Evolutionary conservation across 2,113 vertebrate species (phyloP), one percentile per base, ranked within the genome.

Genomic region (Clarias macrocephalus): DNA sequence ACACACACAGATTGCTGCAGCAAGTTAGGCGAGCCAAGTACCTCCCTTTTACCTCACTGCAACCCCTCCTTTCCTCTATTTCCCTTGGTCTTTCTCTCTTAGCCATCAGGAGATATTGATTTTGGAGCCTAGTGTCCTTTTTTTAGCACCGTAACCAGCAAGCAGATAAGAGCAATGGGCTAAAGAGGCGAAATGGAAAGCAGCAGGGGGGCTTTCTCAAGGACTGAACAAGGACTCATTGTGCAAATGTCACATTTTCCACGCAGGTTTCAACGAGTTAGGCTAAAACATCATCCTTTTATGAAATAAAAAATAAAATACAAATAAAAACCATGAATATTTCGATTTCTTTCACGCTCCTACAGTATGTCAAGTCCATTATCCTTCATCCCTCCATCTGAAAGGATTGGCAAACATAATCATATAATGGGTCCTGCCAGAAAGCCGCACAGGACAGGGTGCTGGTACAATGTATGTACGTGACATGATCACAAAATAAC

Each of bases 91-190:
- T 79, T 73, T 60, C 66, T 77, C 75, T 81, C 91, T 91, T 90
- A 93, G 92, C 92, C 92, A 93, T 93, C 90, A 93, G 92, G 88
- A 90, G 88, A 87, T 93, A 95, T 94, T 66, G 92, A 95, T 94
- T 92, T 91, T 92, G 91, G 88, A 83, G 91, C 91, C 92, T 90
- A 57, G 87, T 91, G 90, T 92, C 81, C 92, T 94, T 95, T 94
- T 94, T 94, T 92, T 94, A 94, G 93, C 92, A 92, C 86, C 85
- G 91, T 89, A 88, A 84, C 76, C 92, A 93, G 93, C 90, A 91
- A 84, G 48, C 63, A 70, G 80, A 63, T 82, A 82, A 82, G 48
- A 70, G 63, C 65, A 84, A 5, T 37, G 19, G 66, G 54, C 52
- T 84, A 84, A 84, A 59, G 21, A 72, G 66, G 37, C 10, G 28